A percentile compares a stretch with the other conserved stretches of the same genome.
These are phyloP conservation scores for Muraenolepis orangiensis DNA, from an alignment of 2,797 vertebrate genomes.

Conservation along the genomic window DNA sequence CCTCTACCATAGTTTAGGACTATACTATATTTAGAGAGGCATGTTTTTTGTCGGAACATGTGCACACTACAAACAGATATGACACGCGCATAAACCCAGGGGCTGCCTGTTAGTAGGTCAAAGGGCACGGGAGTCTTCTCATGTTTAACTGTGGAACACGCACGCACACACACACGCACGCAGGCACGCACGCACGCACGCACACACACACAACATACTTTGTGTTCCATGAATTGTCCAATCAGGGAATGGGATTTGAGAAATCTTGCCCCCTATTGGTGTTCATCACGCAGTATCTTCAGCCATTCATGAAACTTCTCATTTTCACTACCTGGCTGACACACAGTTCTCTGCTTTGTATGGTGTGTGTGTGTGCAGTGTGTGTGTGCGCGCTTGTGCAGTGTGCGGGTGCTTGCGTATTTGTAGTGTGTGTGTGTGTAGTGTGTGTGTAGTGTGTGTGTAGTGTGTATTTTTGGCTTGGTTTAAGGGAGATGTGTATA, in stretches of 20 bases:
- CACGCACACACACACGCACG: not conserved
- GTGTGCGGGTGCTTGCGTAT: conserved; percentile 38
- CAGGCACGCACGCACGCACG: not conserved
- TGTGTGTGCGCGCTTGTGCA: conserved; percentile 44
- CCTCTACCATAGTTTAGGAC: not conserved
- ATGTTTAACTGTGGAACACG: not conserved
- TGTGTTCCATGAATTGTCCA: not conserved
- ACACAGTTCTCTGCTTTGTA: conserved; percentile 44
- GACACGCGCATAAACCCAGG: not conserved
- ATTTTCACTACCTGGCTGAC: conserved; percentile 16
- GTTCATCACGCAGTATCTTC: conserved; percentile 9
- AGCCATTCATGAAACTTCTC: conserved; percentile 2
- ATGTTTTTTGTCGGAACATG: conserved; percentile 10
- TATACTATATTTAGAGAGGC: conserved; percentile 39
- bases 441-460: conserved; percentile 41
- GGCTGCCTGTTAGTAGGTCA: not conserved
- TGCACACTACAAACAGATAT: conserved; percentile 1
- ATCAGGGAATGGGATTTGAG: not conserved
- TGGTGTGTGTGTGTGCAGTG: conserved; percentile 25
- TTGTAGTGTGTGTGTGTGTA: conserved; percentile 43
- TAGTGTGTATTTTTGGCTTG: conserved; percentile 35
- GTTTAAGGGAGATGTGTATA: conserved; percentile 41
- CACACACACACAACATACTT: not conserved
- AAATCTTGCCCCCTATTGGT: conserved; percentile 7
- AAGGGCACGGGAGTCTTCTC: not conserved